Conservation (phyloP, 2,888 invertebrate species). For the Pocota personata region DNA sequence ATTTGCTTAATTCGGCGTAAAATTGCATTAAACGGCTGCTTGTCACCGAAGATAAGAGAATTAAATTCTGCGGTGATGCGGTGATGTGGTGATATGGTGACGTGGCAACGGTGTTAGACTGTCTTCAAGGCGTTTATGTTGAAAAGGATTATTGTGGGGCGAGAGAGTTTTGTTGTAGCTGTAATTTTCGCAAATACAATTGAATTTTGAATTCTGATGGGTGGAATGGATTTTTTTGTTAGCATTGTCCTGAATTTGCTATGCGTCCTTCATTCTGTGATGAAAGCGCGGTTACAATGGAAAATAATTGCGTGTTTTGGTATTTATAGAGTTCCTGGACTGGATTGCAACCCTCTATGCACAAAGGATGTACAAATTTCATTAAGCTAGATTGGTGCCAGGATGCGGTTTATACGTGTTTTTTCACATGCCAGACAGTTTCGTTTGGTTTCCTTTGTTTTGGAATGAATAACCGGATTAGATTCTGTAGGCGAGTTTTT, state of each 20-base stretch:
- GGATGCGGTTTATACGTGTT: slow-evolving; percentile 62
- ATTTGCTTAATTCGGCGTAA: slow-evolving; percentile 81
- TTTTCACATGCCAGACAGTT: slow-evolving; percentile 38
- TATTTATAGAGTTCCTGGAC: slow-evolving; percentile 67
- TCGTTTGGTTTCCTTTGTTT: slow-evolving; percentile 8
- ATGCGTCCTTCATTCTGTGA: slow-evolving; percentile 28
- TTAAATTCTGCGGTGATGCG: slow-evolving; percentile 52
- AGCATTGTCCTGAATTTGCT: not conserved
- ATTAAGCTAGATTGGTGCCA: slow-evolving; percentile 56
- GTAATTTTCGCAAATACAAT: not conserved
- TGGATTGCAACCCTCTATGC: slow-evolving; percentile 18
- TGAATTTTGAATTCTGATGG: slow-evolving; percentile 34
- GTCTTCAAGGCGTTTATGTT: slow-evolving; percentile 21
- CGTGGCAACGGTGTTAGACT: not conserved
- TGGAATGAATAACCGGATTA: slow-evolving; percentile 60
- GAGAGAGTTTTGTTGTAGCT: not conserved
- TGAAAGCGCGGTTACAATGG: slow-evolving; percentile 42
- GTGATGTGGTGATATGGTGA: slow-evolving; percentile 22
- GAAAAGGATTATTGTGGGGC: not conserved
- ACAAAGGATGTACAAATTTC: slow-evolving; percentile 66
- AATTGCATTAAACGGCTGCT: slow-evolving; percentile 82
- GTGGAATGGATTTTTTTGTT: not conserved
- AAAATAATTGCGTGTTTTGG: slow-evolving; percentile 72
- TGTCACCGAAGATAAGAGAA: slow-evolving; percentile 82
- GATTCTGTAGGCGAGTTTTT: slow-evolving; percentile 16